These are phyloP conservation scores for Conger conger DNA, from an alignment of 2,113 vertebrate species.

Conservation along the genomic window DNA sequence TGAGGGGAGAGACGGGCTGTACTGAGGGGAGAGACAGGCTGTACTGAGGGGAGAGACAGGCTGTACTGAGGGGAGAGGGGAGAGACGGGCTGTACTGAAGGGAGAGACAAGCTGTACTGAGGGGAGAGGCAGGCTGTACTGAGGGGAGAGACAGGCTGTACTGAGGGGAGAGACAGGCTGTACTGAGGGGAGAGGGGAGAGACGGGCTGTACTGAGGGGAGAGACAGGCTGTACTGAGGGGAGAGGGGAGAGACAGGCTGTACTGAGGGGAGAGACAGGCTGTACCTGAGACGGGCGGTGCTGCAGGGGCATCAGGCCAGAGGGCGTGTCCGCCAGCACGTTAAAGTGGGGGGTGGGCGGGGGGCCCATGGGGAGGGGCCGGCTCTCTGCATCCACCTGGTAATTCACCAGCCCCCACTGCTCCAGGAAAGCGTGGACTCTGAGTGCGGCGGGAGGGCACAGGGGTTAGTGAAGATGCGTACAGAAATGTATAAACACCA, in stretches of 20 bases:
- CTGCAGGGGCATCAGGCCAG: constrained; percentile 90
- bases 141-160: no score
- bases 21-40: no score
- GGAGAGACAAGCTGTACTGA: no score
- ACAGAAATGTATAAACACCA: background rate
- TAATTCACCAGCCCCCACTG: constrained; percentile 98
- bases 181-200: no score
- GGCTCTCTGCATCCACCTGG: constrained; percentile 94
- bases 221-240: no score
- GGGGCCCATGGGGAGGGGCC: constrained; percentile 93
- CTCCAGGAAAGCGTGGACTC: constrained; percentile 94
- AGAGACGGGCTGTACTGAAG: no score
- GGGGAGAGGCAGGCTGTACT: background rate
- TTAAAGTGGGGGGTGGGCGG: constrained; percentile 97
- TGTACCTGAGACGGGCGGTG: constrained; percentile 77
- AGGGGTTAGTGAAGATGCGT: background rate
- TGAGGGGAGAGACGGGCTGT: background rate
- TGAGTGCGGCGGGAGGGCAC: constrained; percentile 45
- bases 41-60: no score
- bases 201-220: no score
- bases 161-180: no score
- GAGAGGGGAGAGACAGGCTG: no score
- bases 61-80: no score
- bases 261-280: background rate
- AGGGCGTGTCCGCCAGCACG: constrained; percentile 90